These are phyloP conservation scores for Chaetodon auriga DNA, from an alignment of 2,113 vertebrate genomes.

Conservation along the genomic window DNA sequence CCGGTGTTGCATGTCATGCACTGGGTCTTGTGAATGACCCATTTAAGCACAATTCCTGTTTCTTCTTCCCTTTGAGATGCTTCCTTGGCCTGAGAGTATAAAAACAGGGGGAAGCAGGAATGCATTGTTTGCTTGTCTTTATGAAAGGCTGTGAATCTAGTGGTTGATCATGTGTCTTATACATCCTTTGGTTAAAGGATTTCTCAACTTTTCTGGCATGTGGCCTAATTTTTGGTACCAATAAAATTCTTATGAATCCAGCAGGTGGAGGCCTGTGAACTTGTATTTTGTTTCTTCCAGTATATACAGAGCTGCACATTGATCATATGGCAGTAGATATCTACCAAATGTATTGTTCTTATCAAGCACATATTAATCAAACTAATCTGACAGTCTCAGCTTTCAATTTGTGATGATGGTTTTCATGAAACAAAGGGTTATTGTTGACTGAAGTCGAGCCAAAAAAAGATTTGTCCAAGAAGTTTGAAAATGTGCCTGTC, in stretches of 20 bases:
- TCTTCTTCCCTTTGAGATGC: conserved; percentile 43
- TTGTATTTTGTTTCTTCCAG: neutral
- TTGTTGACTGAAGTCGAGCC: neutral
- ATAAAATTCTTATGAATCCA: neutral
- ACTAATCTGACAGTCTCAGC: neutral
- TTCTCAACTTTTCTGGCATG: conserved; percentile 6
- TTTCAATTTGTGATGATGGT: neutral
- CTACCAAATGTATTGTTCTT: neutral
- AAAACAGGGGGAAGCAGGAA: conserved; percentile 45
- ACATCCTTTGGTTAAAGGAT: neutral
- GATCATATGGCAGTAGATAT: neutral
- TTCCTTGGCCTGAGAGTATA: conserved; percentile 52
- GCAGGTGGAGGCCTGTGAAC: neutral
- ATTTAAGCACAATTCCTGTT: conserved; percentile 67
- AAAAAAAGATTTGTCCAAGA: neutral
- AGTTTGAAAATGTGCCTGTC: neutral
- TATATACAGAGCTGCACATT: neutral
- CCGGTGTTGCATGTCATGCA: conserved; percentile 65
- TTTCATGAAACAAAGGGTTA: neutral
- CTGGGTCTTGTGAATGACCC: conserved; percentile 76
- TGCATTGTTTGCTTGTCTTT: conserved; percentile 40
- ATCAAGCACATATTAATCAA: neutral
- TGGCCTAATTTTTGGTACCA: conserved; percentile 2
- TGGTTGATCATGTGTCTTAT: conserved; percentile 30
- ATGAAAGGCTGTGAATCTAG: conserved; percentile 25